phyloP scores from a whole-genome alignment of 2,113 vertebrate genomes.

The Pimephales promelas region DNA sequence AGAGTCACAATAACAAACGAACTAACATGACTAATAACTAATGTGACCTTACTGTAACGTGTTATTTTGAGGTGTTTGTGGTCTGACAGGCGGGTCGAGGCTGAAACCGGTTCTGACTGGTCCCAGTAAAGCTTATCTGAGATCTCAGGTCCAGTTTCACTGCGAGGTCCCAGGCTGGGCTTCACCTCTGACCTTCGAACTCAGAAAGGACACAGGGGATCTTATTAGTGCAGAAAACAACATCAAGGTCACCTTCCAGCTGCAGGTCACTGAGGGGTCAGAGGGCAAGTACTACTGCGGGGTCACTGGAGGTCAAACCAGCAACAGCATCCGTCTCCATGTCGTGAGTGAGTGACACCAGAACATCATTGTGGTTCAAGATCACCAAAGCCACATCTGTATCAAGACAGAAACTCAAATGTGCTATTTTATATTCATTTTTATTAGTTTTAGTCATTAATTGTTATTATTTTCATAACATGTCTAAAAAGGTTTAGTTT shows the following conservation, averaged over 20 bases:
- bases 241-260: constrained; percentile 45
- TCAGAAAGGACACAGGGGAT: constrained; percentile 49
- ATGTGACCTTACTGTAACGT: no score
- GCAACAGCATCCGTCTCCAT: constrained; percentile 66
- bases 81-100: constrained; percentile 58
- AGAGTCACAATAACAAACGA: no score
- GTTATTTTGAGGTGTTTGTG: not conserved
- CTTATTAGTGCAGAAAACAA: not conserved
- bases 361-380: not conserved
- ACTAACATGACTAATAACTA: not conserved
- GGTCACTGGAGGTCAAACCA: constrained; percentile 51
- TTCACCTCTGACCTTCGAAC: constrained; percentile 61
- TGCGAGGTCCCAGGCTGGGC: constrained; percentile 54
- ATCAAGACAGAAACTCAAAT: no score
- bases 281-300: constrained; percentile 69
- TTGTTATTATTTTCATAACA: no score
- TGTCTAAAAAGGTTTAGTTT: not conserved
- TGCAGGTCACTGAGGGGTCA: constrained; percentile 54
- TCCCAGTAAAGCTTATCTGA: constrained; percentile 65
- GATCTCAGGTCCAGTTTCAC: constrained; percentile 52
- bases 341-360: constrained; percentile 71
- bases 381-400: no score
- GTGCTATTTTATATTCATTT: no score
- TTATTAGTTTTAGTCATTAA: no score
- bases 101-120: constrained; percentile 61